Conservation (phyloP, 2,113 vertebrate genomes). For the Pygoscelis antarcticus region DNA sequence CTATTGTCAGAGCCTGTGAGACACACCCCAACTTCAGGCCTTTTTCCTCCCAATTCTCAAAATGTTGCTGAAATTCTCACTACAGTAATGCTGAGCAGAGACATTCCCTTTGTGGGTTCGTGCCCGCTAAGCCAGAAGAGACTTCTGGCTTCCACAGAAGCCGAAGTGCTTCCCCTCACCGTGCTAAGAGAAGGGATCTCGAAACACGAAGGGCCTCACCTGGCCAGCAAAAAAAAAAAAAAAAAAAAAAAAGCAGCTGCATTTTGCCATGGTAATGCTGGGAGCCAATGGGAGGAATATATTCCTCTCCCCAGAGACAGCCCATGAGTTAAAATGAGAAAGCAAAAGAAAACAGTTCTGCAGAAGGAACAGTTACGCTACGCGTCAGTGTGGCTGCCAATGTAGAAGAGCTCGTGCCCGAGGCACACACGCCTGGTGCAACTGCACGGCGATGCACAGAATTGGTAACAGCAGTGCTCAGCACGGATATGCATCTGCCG, state of each 20-base stretch:
- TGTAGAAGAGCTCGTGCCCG: neutral
- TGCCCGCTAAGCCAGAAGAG: neutral
- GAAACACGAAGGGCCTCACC: neutral
- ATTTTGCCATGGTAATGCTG: neutral
- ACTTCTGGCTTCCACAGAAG: neutral
- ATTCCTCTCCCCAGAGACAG: neutral
- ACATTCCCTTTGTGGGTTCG: neutral
- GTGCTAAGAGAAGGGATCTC: neutral
- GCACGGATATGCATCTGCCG: neutral
- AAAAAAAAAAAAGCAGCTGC: neutral
- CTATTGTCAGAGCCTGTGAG: slow-evolving; percentile 58
- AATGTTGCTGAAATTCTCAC: slow-evolving; percentile 38
- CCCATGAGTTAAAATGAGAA: neutral
- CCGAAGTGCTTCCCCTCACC: neutral
- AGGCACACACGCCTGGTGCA: neutral
- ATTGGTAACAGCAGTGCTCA: fast-evolving
- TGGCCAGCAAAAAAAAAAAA: neutral
- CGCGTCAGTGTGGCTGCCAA: neutral
- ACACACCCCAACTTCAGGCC: slow-evolving; percentile 59
- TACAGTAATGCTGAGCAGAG: slow-evolving; percentile 41
- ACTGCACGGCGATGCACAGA: fast-evolving
- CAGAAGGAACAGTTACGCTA: neutral
- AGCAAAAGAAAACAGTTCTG: neutral
- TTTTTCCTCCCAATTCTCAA: slow-evolving; percentile 41
- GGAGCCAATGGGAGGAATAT: neutral